Base-by-base conservation (phyloP, 2,113 vertebrate genomes). In the Scolopax mira region DNA sequence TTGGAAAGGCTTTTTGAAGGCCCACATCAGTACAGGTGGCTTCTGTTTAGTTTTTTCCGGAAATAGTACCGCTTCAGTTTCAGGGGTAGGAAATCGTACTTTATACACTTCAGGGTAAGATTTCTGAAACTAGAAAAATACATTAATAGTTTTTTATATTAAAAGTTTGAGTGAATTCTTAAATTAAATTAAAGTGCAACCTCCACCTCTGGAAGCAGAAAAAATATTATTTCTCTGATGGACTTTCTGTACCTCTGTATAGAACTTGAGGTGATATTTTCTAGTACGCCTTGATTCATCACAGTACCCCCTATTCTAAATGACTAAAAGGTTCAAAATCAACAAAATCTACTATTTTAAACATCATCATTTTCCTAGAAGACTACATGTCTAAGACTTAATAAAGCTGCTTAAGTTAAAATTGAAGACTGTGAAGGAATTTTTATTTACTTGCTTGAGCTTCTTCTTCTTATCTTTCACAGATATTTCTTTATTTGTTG, bases 381-480 rank as follows among this genome's bases (percentile, higher is more conserved):
- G 10, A 46, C 17, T 46, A 57, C 3, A 35, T 5, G 8, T 65
- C 15, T 82, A 85, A 70, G 17, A 44, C 25, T 52, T n/a, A 2
- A 65, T 37, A 48, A 51, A 85, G 19, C 1, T 23, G 46, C 86
- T 66, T 3, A 66, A 58, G 11, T 37, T 84, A 11, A 60, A 82
- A 74, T 55, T 77, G 57, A 84, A 95, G 54, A 85, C 25, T 13
- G 2, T 16, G 16, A 15, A 94, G 13, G 13, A 82, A 62, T 78
- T 84, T 86, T 73, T 94, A 89, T 79, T 96, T 96, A 99, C 99
- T 98, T 98, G 98, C 61, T 99, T 99, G 66, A 99, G 94, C 60
- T 98, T 97, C 81, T 99, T 99, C 97, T 98, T 99, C 95, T 98
- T 99, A 74, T 99, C 98, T 96, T 98, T 99, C 66, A 67, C 75